Conservation (phyloP, 2,113 vertebrate species). For the Bufo bufo region DNA sequence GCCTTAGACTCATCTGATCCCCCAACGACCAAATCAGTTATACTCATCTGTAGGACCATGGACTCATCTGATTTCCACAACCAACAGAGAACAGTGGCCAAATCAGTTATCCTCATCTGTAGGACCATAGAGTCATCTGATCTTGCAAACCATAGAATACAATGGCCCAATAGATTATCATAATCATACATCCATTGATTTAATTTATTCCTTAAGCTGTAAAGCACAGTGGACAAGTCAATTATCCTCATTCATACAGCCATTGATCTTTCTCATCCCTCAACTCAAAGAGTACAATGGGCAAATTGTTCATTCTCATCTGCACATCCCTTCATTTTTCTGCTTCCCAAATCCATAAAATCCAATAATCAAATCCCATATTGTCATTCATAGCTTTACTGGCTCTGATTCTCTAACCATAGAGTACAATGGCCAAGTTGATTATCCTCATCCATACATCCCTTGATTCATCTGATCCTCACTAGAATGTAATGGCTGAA, state of each 20-base stretch:
- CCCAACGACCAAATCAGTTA: not conserved
- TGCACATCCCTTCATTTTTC: not conserved
- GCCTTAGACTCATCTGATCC: not conserved
- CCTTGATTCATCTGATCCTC: not conserved
- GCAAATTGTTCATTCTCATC: not conserved
- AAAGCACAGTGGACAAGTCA: not conserved
- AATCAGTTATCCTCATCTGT: not conserved
- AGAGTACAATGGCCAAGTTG: not conserved
- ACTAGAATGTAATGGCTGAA: not conserved
- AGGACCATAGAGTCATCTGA: not conserved
- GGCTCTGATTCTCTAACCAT: not conserved
- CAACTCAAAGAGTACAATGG: not conserved
- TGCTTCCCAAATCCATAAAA: not conserved
- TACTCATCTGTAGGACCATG: not conserved
- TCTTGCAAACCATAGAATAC: not conserved
- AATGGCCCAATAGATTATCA: not conserved
- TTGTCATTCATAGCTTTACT: too few species aligned
- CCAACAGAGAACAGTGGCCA: too few species aligned
- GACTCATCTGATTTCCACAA: not conserved
- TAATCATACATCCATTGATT: not conserved
- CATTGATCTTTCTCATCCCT: not conserved
- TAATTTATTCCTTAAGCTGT: not conserved
- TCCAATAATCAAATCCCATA: too few species aligned
- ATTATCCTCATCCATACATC: not conserved
- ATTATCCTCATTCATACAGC: not conserved